Evolutionary conservation across 2,888 invertebrate species (phyloP), one percentile per base, ranked within the genome.

Genomic region (Gymnoscelis rufifasciata): DNA sequence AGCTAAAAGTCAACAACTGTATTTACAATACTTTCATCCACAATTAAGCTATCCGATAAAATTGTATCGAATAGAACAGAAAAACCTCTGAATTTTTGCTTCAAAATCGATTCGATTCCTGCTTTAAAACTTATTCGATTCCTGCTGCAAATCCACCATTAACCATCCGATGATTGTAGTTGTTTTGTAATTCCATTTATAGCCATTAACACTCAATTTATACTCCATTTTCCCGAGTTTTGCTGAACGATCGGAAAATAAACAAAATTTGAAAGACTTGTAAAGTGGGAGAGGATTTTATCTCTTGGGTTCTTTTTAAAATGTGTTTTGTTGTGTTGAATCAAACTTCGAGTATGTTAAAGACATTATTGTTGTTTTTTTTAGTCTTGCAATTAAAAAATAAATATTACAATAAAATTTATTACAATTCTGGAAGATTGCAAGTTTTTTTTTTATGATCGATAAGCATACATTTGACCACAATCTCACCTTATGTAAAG

Each of bases 221-320:
- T 36, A 39, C 31, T 43, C 43, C 40, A 40, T 48, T 48, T 37
- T 40, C 33, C 31, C 14, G 36, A 27, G 39, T 19, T 26, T 30
- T 40, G 29, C 33, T 24, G 23, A 23, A n/a, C 36, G 42, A 29
- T 41, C 14, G 41, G 19, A 35, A 31, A 13, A 37, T 38, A 50
- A 50, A 50, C 37, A 50, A 30, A 50, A 50, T 50, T 42, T 44
- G 33, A 23, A 45, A 49, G 19, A 10, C n/a, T 15, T 3, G 35
- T 7, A 11, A 23, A n/a, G 35, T 7, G 11, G 2, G 19, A 19
- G 19, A 15, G 0, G 11, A 10, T 3, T 6, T 2, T 7, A 26
- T 6, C 7, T n/a, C 10, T 7, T 23, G 35, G 35, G 35, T 31
- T 31, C 31, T 4, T n/a, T n/a, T n/a, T n/a, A n/a, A n/a, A n/a